These are phyloP conservation scores for Athene cunicularia DNA, from an alignment of 2,113 vertebrate genomes.

Conservation along the genomic window DNA sequence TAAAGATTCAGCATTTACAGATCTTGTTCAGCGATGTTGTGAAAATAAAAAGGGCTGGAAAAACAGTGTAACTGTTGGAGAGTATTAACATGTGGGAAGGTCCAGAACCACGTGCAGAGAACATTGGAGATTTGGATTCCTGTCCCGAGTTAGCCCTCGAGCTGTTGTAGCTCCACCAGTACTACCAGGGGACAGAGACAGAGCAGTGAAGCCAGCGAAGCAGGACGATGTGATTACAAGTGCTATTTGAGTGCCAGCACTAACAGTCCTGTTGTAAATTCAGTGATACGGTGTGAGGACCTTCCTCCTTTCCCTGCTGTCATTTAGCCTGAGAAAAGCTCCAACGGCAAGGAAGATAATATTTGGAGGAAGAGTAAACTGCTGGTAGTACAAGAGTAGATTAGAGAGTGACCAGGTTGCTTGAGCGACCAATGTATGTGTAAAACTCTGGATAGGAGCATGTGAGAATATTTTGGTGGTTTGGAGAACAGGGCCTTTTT, in stretches of 20 bases:
- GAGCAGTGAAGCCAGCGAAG: not conserved
- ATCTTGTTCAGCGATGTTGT: conserved; percentile 26
- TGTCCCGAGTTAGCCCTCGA: not conserved
- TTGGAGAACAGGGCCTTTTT: not conserved
- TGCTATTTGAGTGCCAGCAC: not conserved
- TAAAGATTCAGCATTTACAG: conserved; percentile 40
- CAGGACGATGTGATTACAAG: not conserved
- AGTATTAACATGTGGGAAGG: not conserved
- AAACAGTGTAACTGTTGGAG: conserved; percentile 27
- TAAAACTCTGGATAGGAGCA: not conserved
- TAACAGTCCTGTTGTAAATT: not conserved
- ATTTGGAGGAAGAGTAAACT: not conserved
- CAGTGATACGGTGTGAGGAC: not conserved
- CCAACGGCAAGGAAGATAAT: not conserved
- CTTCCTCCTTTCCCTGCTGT: not conserved
- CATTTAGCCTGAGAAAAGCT: not conserved
- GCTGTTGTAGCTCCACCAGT: not conserved
- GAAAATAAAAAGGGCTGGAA: conserved; percentile 39
- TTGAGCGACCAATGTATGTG: not conserved
- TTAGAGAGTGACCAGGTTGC: not conserved
- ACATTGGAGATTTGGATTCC: not conserved
- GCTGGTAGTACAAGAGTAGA: not conserved
- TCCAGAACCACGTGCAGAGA: not conserved
- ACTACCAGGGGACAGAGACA: not conserved
- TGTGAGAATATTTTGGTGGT: not conserved